Evolutionary conservation across 2,113 vertebrate genomes (phyloP).

Genomic region (Ardeotis arabs): DNA sequence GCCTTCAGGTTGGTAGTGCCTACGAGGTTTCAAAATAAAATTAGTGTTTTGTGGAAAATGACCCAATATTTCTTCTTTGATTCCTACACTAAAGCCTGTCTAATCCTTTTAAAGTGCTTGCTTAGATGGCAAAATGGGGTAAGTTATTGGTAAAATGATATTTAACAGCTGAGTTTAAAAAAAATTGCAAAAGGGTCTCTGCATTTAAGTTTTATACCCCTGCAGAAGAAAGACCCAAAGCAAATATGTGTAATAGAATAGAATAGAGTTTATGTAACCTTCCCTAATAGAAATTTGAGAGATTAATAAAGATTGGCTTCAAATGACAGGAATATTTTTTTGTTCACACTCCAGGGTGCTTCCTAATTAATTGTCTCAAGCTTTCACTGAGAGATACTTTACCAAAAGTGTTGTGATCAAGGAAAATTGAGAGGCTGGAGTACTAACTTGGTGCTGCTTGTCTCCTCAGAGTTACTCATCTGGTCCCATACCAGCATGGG

Average conservation of each 20-base stretch:
- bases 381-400: conserved; percentile 7
- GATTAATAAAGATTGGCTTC: conserved; percentile 1
- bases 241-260: not conserved
- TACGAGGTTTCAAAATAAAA: not conserved
- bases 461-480: not conserved
- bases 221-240: not conserved
- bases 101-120: not conserved
- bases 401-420: conserved; percentile 21
- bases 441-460: not conserved
- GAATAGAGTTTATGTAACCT: not conserved
- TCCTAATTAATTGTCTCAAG: conserved; percentile 46
- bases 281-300: not conserved
- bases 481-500: not conserved
- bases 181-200: not conserved
- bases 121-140: not conserved
- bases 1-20: not conserved
- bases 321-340: not conserved
- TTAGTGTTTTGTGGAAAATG: not conserved
- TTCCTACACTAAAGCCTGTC: not conserved
- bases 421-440: conserved; percentile 10
- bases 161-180: not conserved
- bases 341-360: conserved; percentile 26
- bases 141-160: not conserved
- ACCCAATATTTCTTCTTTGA: conserved; percentile 24
- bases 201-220: not conserved